Evolutionary conservation across 2,888 invertebrate species (phyloP).

Genomic region (Dimorphilus gyrociliatus): DNA sequence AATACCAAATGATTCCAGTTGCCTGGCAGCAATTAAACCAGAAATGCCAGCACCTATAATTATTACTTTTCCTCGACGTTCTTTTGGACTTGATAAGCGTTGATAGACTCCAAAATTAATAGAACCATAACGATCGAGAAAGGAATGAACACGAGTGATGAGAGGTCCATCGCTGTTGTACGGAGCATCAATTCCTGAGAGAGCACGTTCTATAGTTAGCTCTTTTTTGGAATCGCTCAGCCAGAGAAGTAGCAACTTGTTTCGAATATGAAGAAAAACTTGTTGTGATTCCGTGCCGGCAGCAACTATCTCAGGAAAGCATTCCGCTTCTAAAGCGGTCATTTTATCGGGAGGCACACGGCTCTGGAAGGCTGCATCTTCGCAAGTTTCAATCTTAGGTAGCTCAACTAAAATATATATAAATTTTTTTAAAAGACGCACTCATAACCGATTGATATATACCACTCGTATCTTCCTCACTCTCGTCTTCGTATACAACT

Average conservation of each 20-base stretch:
- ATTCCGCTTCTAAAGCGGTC: constrained; percentile 78
- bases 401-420: constrained; percentile 6
- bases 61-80: constrained; percentile 44
- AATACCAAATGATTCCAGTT: constrained; percentile 84
- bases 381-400: constrained; percentile 46
- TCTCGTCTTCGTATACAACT: too few relatives aligned
- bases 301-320: constrained; percentile 76
- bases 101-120: constrained; percentile 96
- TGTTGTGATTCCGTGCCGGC: constrained; percentile 64
- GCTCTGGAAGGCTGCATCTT: constrained; percentile 57
- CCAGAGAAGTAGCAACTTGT: constrained; percentile 81
- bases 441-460: too few relatives aligned
- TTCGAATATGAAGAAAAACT: constrained; percentile 77
- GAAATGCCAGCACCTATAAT: constrained; percentile 69
- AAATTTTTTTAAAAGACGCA: too few relatives aligned
- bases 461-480: too few relatives aligned
- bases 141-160: constrained; percentile 68
- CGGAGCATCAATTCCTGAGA: constrained; percentile 65
- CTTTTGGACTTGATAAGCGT: constrained; percentile 44
- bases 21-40: constrained; percentile 81
- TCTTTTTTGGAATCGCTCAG: constrained; percentile 85
- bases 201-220: constrained; percentile 59
- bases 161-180: constrained; percentile 78
- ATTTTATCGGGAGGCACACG: constrained; percentile 82
- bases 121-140: constrained; percentile 82